Evolutionary conservation across 2,888 invertebrate species (phyloP).

Genomic region (Pachymerium ferrugineum): DNA sequence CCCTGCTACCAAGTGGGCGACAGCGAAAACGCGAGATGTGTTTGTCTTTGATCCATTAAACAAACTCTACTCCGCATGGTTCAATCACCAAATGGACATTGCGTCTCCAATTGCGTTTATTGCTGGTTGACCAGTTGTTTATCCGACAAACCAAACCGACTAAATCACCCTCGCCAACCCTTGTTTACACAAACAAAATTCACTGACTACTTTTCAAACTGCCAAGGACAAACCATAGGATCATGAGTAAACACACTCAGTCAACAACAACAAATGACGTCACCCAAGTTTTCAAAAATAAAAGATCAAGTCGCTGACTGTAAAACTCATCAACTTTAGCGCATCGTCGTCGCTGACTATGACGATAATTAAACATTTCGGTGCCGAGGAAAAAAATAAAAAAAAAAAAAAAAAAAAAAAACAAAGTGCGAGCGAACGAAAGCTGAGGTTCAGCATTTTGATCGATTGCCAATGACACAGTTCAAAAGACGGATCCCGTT

Average conservation of each 20-base stretch:
- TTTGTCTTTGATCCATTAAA: not conserved
- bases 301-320: not conserved
- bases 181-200: conserved; percentile 17
- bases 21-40: not conserved
- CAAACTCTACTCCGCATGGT: not conserved
- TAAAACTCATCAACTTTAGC: not conserved
- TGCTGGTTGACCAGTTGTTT: conserved; percentile 6
- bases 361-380: not conserved
- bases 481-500: not conserved
- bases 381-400: too few species aligned
- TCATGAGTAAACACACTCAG: conserved; percentile 20
- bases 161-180: conserved; percentile 17
- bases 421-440: not conserved
- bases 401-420: not conserved
- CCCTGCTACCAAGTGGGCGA: not conserved
- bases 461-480: not conserved
- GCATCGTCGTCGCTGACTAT: not conserved
- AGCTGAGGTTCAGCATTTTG: not conserved
- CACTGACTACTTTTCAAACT: conserved; percentile 15
- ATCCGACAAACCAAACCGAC: not conserved
- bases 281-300: not conserved
- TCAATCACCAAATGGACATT: conserved; percentile 23
- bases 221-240: not conserved
- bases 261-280: conserved; percentile 22
- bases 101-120: not conserved